These are phyloP conservation scores for Leptinotarsa lineolata DNA, from an alignment of 1,140 invertebrate species.

Conservation along the genomic window DNA sequence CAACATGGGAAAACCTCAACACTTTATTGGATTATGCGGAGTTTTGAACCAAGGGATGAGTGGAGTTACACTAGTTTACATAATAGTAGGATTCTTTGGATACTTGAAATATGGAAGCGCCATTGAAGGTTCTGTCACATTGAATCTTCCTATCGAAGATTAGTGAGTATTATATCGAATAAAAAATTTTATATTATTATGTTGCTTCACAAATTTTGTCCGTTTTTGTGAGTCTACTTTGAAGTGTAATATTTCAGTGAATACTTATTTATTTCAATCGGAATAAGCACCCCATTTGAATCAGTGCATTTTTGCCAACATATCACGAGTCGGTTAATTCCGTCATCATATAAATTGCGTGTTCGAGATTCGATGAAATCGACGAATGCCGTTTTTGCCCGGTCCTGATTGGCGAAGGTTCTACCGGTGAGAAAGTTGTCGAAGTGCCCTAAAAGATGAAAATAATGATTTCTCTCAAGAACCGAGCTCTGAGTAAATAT, in stretches of 20 bases:
- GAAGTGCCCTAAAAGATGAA: too few relatives aligned
- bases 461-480: too few relatives aligned
- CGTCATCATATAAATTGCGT: too few relatives aligned
- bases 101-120: constrained; percentile 77
- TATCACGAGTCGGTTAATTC: too few relatives aligned
- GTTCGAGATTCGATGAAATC: too few relatives aligned
- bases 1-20: constrained; percentile 81
- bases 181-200: not conserved
- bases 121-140: constrained; percentile 72
- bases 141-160: constrained; percentile 71
- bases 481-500: too few relatives aligned
- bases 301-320: too few relatives aligned
- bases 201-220: not conserved
- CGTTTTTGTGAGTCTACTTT: not conserved
- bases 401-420: too few relatives aligned
- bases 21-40: constrained; percentile 82
- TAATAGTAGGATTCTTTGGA: constrained; percentile 85
- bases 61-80: constrained; percentile 82
- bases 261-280: not conserved
- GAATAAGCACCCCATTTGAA: too few relatives aligned
- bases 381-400: too few relatives aligned
- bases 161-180: constrained; percentile 62
- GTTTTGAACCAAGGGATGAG: constrained; percentile 89
- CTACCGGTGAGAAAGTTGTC: too few relatives aligned
- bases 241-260: not conserved